phyloP scores from a whole-genome alignment of 2,888 invertebrate species.

The Acanthoscelides obtectus region DNA sequence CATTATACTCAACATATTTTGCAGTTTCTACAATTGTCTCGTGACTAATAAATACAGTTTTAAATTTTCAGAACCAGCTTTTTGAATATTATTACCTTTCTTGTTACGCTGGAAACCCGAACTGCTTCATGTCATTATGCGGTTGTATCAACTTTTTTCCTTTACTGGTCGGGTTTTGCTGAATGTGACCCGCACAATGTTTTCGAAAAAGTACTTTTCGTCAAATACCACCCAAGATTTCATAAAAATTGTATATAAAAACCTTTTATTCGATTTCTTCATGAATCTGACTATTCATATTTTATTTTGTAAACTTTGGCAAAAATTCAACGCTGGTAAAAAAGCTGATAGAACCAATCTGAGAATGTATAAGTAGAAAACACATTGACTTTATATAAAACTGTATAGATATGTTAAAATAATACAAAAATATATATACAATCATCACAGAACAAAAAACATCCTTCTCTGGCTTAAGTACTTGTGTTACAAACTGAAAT shows the following conservation, averaged over 20 bases:
- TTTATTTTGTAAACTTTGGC: too few species aligned
- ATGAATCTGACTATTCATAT: too few species aligned
- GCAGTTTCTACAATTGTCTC: conserved; percentile 20
- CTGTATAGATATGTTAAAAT: conserved; percentile 30
- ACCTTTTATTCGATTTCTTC: too few species aligned
- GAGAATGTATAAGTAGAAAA: conserved; percentile 34
- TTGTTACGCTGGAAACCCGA: neutral
- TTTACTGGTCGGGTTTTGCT: neutral
- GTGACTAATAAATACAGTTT: neutral
- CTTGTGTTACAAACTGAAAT: neutral
- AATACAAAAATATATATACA: conserved; percentile 28
- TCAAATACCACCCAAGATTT: too few species aligned
- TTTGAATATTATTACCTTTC: neutral
- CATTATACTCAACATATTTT: conserved; percentile 33
- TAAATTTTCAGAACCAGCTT: conserved; percentile 6
- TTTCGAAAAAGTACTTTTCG: too few species aligned
- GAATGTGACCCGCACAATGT: too few species aligned
- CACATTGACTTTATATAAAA: conserved; percentile 9
- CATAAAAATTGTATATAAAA: too few species aligned
- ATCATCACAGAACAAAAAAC: conserved; percentile 32
- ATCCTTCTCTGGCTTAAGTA: conserved; percentile 5
- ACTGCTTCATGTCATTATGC: neutral
- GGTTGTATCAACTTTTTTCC: neutral
- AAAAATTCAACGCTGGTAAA: too few species aligned
- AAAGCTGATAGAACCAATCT: neutral